Conservation (phyloP, 2,113 vertebrate species). For the Hippoglossus stenolepis region DNA sequence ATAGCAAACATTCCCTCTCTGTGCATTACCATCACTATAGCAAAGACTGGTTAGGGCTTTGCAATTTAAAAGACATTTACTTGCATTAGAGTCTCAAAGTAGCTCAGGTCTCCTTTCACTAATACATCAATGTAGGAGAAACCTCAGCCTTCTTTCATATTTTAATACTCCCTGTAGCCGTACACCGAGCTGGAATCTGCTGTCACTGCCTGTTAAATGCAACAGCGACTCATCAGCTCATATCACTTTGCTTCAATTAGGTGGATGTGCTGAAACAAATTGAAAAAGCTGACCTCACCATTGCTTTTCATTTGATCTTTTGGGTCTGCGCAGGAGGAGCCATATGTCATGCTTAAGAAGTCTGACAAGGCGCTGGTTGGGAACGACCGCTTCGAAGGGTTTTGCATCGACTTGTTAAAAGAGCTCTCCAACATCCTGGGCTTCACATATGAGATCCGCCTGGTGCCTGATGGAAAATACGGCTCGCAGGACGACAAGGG, state of each 20-base stretch:
- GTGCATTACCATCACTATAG: neutral
- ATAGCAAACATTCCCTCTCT: neutral
- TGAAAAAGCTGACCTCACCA: constrained; percentile 78
- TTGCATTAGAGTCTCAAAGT: constrained; percentile 11
- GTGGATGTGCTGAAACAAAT: constrained; percentile 68
- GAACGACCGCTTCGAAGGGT: constrained; percentile 97
- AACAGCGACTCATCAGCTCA: constrained; percentile 73
- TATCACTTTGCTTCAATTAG: constrained; percentile 79
- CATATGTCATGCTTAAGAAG: constrained; percentile 98
- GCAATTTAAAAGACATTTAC: constrained; percentile 14
- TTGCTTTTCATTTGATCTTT: constrained; percentile 78
- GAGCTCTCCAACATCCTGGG: constrained; percentile 94
- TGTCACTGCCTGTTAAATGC: constrained; percentile 76
- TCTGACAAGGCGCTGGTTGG: constrained; percentile 94
- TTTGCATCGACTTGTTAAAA: constrained; percentile 96
- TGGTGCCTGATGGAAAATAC: constrained; percentile 95
- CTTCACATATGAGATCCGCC: constrained; percentile 94
- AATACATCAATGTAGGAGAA: constrained; percentile 31
- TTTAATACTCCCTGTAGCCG: constrained; percentile 34
- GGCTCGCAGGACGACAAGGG: constrained; percentile 98
- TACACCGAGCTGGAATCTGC: constrained; percentile 47
- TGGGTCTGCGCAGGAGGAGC: constrained; percentile 89
- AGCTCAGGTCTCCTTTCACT: constrained; percentile 2
- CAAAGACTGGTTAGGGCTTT: neutral
- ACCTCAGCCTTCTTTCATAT: constrained; percentile 54